Base-by-base conservation (phyloP, 2,888 invertebrate genomes). In the Colostygia pectinataria region DNA sequence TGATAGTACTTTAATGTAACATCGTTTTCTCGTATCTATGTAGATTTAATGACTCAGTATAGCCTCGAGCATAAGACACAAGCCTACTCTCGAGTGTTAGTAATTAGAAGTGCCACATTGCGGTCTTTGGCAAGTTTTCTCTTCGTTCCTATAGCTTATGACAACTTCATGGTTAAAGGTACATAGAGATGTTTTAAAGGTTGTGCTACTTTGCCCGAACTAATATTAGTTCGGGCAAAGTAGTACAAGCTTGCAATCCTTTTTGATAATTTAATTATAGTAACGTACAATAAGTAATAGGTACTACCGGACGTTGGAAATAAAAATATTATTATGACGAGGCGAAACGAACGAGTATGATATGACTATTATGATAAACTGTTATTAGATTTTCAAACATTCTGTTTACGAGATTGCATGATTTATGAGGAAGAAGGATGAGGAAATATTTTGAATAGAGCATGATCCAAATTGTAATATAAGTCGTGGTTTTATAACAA, bases 231-330 rank as follows among this genome's bases (percentile, higher is more conserved):
- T 20, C 1, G 1, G 20, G 32, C 13, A 57, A 66, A 70, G 71
- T 68, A 73, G n/a, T 68, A 57, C 55, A 39, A 56, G 59, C 57
- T 55, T 55, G 60, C 39, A 59, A 55, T 65, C 71, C 64, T 54
- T 53, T 49, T 31, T 42, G 51, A 48, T 65, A 72, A 71, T 72
- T 72, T 68, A 59, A 70, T 71, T 71, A 67, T 59, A 70, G 61
- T 64, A 49, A 25, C 43, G 36, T 18, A 24, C 34, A 44, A 27
- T 31, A 40, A 7, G 9, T n/a, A n/a, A n/a, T n/a, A n/a, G n/a
- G n/a, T n/a, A n/a, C 18, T 18, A 6, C 6, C 4, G 20, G 20
- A 20, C 23, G 40, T 39, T 41, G 31, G 23, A 25, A 40, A 40
- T 36, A 42, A 47, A 52, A 54, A 53, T 54, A 50, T 56, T 47